Evolutionary conservation across 1,140 invertebrate species (phyloP), one percentile per base, ranked within the genome.

Genomic region (Hyles vespertilio): DNA sequence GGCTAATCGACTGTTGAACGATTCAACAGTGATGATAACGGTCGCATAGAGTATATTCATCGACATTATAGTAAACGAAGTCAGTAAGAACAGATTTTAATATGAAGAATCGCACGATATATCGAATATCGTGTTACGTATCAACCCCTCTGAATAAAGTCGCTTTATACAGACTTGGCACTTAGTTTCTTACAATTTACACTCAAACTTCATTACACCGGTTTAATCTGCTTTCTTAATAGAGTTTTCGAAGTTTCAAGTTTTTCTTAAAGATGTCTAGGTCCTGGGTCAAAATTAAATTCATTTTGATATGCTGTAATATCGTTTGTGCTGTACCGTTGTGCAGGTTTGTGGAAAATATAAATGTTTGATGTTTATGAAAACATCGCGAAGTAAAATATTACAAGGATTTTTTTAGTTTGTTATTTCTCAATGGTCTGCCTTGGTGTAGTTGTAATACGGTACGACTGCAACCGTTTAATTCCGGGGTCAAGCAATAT

Each of bases 171-270:
- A 56, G 11, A 57, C 48, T 32, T 63, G 49, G 53, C 47, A 50
- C 52, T 63, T 32, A 44, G 52, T 54, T 58, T 49, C 56, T 59
- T 50, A 63, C 40, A 63, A 63, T 63, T 63, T 63, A 63, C 56
- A 63, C 56, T 44, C 43, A 63, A 63, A 63, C 61, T 63, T 63
- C 52, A 63, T 59, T 63, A 58, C 49, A 57, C 52, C 11, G 47
- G 49, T 50, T 58, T 63, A 63, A 63, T 63, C 61, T 63, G 47
- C 52, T 32, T 51, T 43, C 61, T 50, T 63, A 63, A 63, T 63
- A 63, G 53, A 56, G 48, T 61, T 61, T 61, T 61, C 54, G 50
- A 51, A 61, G 53, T 56, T 56, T 51, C 53, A 47, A 45, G 47
- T 33, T 40, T 56, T 32, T n/a, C 49, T 56, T 49, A 51, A 46